phyloP scores from a whole-genome alignment of 1,140 invertebrate genomes.

The Heliothis virescens region DNA sequence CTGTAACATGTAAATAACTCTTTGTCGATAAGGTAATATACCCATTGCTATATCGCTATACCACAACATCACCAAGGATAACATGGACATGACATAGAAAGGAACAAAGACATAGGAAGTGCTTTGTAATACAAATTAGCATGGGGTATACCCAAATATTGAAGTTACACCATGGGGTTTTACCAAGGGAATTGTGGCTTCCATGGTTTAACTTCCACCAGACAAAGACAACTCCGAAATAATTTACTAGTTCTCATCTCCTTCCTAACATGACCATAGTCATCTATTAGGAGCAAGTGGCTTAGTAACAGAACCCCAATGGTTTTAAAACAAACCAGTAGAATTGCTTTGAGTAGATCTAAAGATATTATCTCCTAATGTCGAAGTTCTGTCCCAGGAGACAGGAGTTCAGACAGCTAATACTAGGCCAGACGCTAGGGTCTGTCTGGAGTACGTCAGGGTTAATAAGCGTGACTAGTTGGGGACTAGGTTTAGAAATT shows the following conservation, averaged over 20 bases:
- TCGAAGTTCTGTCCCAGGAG: conserved; percentile 17
- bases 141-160: not conserved
- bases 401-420: conserved; percentile 8
- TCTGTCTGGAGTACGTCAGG: conserved; percentile 2
- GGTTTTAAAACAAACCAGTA: conserved; percentile 21
- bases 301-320: conserved; percentile 6
- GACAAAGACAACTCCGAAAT: not conserved
- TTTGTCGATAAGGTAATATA: no score
- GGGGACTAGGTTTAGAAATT: not conserved
- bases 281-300: not conserved
- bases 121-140: not conserved
- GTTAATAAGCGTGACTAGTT: conserved; percentile 5
- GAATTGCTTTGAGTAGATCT: conserved; percentile 24
- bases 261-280: not conserved
- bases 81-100: no score
- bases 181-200: not conserved
- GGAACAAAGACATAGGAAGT: no score
- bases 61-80: no score
- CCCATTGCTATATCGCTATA: no score
- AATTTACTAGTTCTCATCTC: conserved; percentile 7
- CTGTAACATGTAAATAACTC: no score
- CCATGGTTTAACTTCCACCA: not conserved
- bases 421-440: conserved; percentile 26
- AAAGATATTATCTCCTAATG: conserved; percentile 9
- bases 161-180: not conserved